phyloP scores from a whole-genome alignment of 2,888 invertebrate genomes.

The Dryococelus australis region DNA sequence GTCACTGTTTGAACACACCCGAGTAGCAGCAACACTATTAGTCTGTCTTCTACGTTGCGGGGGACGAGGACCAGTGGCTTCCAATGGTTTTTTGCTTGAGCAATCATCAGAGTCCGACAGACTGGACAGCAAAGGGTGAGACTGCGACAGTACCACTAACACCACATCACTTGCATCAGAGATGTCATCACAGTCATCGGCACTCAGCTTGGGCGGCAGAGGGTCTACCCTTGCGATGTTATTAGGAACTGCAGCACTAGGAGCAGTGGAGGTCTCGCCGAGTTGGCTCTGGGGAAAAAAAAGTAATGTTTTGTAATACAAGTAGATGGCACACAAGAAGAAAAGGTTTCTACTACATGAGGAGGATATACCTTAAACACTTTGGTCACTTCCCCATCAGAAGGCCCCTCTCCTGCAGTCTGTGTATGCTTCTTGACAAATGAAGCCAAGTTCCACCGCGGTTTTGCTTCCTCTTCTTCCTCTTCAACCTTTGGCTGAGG shows the following conservation, averaged over 20 bases:
- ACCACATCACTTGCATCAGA: slow-evolving; percentile 5
- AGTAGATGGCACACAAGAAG: no score
- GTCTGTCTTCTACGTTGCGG: background rate
- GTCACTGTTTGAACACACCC: background rate
- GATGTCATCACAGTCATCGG: background rate
- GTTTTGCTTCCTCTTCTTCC: background rate
- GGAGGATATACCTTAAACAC: background rate
- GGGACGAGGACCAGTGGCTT: background rate
- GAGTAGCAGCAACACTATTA: background rate
- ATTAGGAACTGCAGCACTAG: background rate
- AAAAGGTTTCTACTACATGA: no score
- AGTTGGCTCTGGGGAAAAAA: background rate
- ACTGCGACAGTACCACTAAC: background rate
- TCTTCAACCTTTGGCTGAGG: slow-evolving; percentile 41
- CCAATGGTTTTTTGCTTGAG: background rate
- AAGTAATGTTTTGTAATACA: background rate
- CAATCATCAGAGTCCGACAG: slow-evolving; percentile 7
- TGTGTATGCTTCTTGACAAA: background rate
- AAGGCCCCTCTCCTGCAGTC: background rate
- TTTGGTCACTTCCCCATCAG: background rate
- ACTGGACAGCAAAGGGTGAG: slow-evolving; percentile 22
- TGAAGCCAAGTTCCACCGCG: slow-evolving; percentile 18
- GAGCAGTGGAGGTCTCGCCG: background rate
- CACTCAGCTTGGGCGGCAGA: background rate
- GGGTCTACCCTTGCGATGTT: background rate